Evolutionary conservation across 2,797 vertebrate genomes (phyloP).

Genomic region (Tinamus major): DNA sequence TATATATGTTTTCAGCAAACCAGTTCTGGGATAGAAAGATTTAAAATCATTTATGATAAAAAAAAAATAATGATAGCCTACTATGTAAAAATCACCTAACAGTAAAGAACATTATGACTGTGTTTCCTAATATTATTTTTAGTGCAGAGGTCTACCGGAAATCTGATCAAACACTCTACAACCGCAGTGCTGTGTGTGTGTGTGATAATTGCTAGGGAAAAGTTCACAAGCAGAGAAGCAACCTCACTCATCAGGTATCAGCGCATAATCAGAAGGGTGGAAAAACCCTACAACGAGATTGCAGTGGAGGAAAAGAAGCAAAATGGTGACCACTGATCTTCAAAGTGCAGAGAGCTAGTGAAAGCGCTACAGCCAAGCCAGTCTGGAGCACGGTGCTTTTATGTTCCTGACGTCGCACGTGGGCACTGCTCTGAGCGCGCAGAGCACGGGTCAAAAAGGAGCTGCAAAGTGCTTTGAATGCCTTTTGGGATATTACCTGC

Average conservation of each 20-base stretch:
- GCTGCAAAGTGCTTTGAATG: not conserved
- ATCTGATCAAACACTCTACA: not conserved
- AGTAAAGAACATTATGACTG: not conserved
- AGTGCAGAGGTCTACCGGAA: not conserved
- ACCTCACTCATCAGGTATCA: not conserved
- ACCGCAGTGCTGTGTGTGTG: too few species aligned
- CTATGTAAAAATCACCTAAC: not conserved
- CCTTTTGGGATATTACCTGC: not conserved
- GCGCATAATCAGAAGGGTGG: not conserved
- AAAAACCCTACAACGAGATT: not conserved
- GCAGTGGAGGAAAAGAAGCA: not conserved
- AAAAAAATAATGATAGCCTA: not conserved
- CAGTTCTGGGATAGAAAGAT: not conserved
- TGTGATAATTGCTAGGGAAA: not conserved
- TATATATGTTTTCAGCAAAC: not conserved
- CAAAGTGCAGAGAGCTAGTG: not conserved
- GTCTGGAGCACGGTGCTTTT: accelerated
- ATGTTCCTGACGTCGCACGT: not conserved
- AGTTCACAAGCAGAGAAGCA: not conserved
- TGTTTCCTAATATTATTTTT: not conserved
- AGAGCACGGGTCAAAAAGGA: not conserved
- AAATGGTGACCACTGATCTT: not conserved
- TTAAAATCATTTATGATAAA: not conserved
- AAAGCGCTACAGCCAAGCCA: not conserved
- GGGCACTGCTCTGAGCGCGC: not conserved